Conservation (phyloP, 2,113 vertebrate species). For the Paralichthys olivaceus region DNA sequence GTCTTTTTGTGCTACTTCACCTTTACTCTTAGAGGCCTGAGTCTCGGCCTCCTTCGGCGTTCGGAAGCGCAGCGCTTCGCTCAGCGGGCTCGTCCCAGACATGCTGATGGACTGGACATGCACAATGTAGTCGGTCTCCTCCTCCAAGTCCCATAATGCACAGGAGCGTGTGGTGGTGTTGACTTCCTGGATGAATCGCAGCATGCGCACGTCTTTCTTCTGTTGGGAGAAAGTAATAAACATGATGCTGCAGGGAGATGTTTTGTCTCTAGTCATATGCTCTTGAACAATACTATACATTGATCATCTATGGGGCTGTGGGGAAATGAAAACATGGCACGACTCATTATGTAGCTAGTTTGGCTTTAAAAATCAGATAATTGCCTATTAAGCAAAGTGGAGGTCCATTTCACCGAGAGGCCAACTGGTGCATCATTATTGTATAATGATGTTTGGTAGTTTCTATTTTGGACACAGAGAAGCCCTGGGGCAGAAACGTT, state of each 20-base stretch:
- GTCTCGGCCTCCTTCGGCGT: constrained; percentile 93
- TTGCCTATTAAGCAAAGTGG: no score
- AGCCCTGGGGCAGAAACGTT: not conserved
- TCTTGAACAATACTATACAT: not conserved
- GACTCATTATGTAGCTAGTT: not conserved
- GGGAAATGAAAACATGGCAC: not conserved
- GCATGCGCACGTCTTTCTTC: constrained; percentile 97
- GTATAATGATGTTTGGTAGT: no score
- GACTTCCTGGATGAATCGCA: constrained; percentile 98
- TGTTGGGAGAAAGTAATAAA: constrained; percentile 66
- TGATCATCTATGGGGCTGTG: not conserved
- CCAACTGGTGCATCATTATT: no score
- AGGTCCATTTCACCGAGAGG: no score
- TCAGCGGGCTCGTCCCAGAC: constrained; percentile 91
- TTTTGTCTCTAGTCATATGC: not conserved
- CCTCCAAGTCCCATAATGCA: constrained; percentile 96
- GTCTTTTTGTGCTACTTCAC: constrained; percentile 60
- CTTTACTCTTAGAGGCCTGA: constrained; percentile 92
- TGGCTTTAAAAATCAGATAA: no score
- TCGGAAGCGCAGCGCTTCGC: constrained; percentile 92
- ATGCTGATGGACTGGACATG: constrained; percentile 95
- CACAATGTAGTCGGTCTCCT: constrained; percentile 97
- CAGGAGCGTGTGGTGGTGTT: constrained; percentile 97
- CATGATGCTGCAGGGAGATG: not conserved
- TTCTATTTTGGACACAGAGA: not conserved